phyloP scores from a whole-genome alignment of 2,888 invertebrate species.

The Disparrhopalites patrizii region DNA sequence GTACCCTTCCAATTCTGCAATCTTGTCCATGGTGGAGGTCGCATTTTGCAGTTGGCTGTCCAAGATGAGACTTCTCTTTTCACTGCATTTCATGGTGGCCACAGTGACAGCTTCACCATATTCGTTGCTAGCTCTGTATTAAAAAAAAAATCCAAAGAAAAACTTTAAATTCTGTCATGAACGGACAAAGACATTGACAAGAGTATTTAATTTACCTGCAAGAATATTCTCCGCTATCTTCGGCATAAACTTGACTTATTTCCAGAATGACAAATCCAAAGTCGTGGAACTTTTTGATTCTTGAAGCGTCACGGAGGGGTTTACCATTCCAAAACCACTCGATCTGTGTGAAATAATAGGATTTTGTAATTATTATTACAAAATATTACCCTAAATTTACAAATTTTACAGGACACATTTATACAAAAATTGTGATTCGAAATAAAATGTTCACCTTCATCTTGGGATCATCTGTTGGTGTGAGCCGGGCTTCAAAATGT shows the following conservation, averaged over 20 bases:
- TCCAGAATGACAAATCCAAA: constrained; percentile 92
- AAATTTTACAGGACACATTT: too few species aligned
- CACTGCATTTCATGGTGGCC: constrained; percentile 73
- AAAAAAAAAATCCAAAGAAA: not conserved
- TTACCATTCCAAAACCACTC: constrained; percentile 96
- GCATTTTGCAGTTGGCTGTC: constrained; percentile 89
- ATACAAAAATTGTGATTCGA: too few species aligned
- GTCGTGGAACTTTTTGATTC: constrained; percentile 86
- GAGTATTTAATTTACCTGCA: constrained; percentile 75
- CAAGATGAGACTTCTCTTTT: constrained; percentile 60
- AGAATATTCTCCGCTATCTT: constrained; percentile 92
- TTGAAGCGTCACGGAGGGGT: constrained; percentile 81
- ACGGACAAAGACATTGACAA: not conserved
- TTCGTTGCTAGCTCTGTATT: constrained; percentile 68
- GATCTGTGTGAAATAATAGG: constrained; percentile 53
- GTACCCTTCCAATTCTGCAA: constrained; percentile 84
- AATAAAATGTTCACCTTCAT: too few species aligned
- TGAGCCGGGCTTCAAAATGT: constrained; percentile 84
- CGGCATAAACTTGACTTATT: constrained; percentile 85
- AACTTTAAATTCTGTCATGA: not conserved
- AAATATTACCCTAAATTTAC: too few species aligned
- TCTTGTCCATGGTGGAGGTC: constrained; percentile 87
- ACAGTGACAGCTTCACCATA: constrained; percentile 85
- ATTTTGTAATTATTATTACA: too few species aligned
- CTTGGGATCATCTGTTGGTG: constrained; percentile 85